Evolutionary conservation across 2,888 invertebrate species (phyloP).

Genomic region (Athrips mouffetella): DNA sequence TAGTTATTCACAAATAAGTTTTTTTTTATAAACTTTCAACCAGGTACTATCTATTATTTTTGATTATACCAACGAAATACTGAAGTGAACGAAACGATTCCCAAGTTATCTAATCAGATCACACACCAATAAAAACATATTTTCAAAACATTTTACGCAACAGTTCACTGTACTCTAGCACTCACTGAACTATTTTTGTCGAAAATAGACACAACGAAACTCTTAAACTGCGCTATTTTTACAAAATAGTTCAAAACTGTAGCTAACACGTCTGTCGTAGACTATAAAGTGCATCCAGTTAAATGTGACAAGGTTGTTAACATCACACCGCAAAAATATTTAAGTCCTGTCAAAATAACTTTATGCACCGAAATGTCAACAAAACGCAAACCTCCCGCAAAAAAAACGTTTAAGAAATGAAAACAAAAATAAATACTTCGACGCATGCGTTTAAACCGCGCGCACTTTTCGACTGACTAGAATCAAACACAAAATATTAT

Average conservation of each 20-base stretch:
- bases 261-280: conserved; percentile 19
- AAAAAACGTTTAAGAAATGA: neutral
- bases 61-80: neutral
- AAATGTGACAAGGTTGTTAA: conserved; percentile 1
- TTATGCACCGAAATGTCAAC: neutral
- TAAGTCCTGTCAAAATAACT: neutral
- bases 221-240: conserved; percentile 26
- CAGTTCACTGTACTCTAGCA: conserved; percentile 66
- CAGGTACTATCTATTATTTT: too few species aligned
- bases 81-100: conserved; percentile 17
- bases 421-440: conserved; percentile 4
- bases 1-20: too few species aligned
- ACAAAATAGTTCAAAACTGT: conserved; percentile 24
- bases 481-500: conserved; percentile 26
- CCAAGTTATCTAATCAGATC: conserved; percentile 8
- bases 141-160: conserved; percentile 25
- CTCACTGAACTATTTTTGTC: conserved; percentile 39
- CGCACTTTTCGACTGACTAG: conserved; percentile 52
- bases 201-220: conserved; percentile 47
- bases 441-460: conserved; percentile 55
- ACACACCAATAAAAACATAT: conserved; percentile 22
- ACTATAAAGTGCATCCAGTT: neutral
- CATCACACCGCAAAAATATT: neutral
- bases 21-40: too few species aligned
- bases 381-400: neutral